phyloP scores from a whole-genome alignment of 2,113 vertebrate genomes.

The Silurus glanis region DNA sequence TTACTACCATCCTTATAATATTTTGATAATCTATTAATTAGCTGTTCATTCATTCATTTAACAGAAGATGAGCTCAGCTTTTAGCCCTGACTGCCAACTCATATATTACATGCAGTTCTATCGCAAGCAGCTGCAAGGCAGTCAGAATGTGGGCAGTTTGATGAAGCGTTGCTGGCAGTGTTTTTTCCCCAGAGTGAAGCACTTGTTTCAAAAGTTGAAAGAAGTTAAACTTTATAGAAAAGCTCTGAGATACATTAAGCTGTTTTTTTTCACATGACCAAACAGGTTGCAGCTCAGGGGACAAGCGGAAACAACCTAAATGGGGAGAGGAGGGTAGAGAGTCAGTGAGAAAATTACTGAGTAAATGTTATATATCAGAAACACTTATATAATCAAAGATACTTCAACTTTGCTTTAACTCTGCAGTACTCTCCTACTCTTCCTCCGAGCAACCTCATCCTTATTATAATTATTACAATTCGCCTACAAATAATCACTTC shows the following conservation, averaged over 20 bases:
- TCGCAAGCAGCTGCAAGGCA: slow-evolving; percentile 2
- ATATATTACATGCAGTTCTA: background rate
- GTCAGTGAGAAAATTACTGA: background rate
- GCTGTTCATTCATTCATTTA: background rate
- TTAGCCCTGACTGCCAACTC: background rate
- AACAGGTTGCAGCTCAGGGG: background rate
- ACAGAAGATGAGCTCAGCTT: background rate
- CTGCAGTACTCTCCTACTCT: background rate
- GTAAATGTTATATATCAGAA: background rate
- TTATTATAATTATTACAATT: background rate
- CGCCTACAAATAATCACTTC: background rate
- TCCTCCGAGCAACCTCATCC: background rate
- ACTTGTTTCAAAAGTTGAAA: background rate
- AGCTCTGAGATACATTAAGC: background rate
- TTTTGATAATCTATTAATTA: background rate
- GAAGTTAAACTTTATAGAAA: background rate
- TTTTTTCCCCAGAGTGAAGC: background rate
- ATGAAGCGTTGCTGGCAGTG: background rate
- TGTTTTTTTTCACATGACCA: background rate
- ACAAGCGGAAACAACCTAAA: background rate
- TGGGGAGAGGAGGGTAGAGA: background rate
- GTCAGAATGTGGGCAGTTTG: slow-evolving; percentile 4
- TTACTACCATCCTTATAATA: background rate
- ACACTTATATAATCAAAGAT: background rate
- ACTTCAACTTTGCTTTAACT: background rate